Evolutionary conservation across 92 coral and sea anemone species (phyloP).

Genomic region (Zoanthus sansibaricus): DNA sequence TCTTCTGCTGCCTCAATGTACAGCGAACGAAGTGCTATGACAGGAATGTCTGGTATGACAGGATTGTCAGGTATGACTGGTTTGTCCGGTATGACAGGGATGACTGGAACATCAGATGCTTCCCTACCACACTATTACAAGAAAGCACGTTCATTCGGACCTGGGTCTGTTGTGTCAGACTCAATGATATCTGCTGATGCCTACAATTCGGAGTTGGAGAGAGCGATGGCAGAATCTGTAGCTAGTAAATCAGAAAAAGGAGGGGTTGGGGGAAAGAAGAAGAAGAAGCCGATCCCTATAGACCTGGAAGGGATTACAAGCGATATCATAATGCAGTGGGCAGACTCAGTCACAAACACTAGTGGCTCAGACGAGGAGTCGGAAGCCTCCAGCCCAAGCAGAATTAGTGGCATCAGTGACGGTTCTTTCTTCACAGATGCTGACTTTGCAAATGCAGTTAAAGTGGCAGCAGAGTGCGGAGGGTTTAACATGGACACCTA

Average conservation of each 20-base stretch:
- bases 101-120: conserved; percentile 64
- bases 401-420: conserved; percentile 89
- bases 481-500: conserved; percentile 98
- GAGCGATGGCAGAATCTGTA: conserved; percentile 66
- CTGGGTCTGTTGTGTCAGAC: conserved; percentile 48
- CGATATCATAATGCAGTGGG: conserved; percentile 99
- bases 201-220: conserved; percentile 50
- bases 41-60: conserved; percentile 91
- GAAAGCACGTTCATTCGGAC: conserved; percentile 49
- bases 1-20: conserved; percentile 70
- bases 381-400: conserved; percentile 94
- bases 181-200: conserved; percentile 64
- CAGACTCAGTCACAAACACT: conserved; percentile 98
- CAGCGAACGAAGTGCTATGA: conserved; percentile 93
- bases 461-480: conserved; percentile 98
- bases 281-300: conserved; percentile 87
- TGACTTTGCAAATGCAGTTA: conserved; percentile 98
- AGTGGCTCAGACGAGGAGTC: conserved; percentile 99
- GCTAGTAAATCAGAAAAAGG: conserved; percentile 76
- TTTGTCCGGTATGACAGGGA: conserved; percentile 81
- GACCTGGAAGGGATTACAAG: conserved; percentile 99
- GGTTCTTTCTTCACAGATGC: conserved; percentile 99
- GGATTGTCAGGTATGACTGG: conserved; percentile 88
- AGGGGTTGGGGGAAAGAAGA: conserved; percentile 72
- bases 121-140: conserved; percentile 41